These are phyloP conservation scores for Dendroctonus valens DNA, from an alignment of 1,140 invertebrate genomes.

Conservation along the genomic window DNA sequence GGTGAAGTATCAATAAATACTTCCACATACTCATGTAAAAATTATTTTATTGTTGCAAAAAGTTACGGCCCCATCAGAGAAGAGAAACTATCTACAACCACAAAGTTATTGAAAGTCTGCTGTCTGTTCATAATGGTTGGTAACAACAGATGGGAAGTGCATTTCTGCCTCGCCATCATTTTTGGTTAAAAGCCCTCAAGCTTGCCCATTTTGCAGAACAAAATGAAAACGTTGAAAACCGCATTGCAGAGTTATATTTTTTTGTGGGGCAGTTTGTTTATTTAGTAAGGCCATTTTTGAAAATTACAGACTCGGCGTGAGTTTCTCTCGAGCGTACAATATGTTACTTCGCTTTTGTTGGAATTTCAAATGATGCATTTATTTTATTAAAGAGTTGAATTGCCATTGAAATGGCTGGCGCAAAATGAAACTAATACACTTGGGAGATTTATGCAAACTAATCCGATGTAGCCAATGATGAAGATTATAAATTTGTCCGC, in stretches of 20 bases:
- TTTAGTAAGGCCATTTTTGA: neutral
- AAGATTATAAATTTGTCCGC: conserved; percentile 19
- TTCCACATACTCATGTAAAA: too few species aligned
- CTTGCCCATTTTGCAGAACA: conserved; percentile 4
- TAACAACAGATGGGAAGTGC: conserved; percentile 11
- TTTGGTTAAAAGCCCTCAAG: conserved; percentile 7
- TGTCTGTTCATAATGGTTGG: conserved; percentile 7
- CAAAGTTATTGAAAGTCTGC: conserved; percentile 1
- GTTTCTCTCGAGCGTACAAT: neutral
- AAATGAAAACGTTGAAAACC: conserved; percentile 5
- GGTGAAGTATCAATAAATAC: too few species aligned
- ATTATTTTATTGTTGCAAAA: too few species aligned
- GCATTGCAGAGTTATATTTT: conserved; percentile 4
- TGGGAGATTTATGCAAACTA: too few species aligned
- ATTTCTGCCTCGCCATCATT: conserved; percentile 14
- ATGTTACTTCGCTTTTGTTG: neutral
- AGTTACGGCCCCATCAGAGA: too few species aligned
- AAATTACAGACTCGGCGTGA: neutral
- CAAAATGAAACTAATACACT: neutral
- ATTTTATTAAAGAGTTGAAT: neutral
- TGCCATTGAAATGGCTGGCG: neutral
- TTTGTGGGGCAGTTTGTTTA: neutral
- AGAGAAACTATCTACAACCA: neutral
- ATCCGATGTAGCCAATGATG: neutral
- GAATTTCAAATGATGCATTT: neutral